Evolutionary conservation across 2,113 vertebrate species (phyloP).

Genomic region (Oryzias celebensis): DNA sequence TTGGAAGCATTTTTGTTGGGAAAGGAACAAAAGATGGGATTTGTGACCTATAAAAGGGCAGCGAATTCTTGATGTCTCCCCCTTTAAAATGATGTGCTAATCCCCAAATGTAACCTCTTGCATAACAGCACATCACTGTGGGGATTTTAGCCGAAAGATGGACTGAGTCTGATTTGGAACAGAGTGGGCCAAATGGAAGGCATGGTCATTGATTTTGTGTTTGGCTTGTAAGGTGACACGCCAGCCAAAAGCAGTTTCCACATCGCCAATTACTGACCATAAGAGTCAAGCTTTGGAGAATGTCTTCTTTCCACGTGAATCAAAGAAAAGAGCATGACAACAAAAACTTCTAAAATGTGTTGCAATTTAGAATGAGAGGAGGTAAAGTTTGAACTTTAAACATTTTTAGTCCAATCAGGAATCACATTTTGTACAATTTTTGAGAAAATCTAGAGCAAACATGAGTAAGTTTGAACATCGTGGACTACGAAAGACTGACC

Average conservation of each 20-base stretch:
- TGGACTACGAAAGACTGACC: no score
- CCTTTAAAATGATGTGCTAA: constrained; percentile 66
- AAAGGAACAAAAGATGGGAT: constrained; percentile 37
- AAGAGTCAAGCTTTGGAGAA: not conserved
- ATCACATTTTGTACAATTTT: no score
- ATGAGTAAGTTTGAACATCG: no score
- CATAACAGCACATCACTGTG: constrained; percentile 56
- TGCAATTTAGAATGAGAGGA: no score
- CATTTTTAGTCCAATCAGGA: no score
- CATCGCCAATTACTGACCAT: constrained; percentile 6
- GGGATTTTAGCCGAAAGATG: constrained; percentile 62
- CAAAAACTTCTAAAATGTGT: no score
- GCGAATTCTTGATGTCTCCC: constrained; percentile 57
- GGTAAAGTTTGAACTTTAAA: no score
- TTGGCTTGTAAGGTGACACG: constrained; percentile 12
- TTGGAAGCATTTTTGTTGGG: constrained; percentile 18
- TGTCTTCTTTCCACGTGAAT: not conserved
- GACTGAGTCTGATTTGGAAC: constrained; percentile 49
- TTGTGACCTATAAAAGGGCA: constrained; percentile 50
- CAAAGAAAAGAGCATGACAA: no score
- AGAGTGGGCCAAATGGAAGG: constrained; percentile 42
- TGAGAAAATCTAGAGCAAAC: no score
- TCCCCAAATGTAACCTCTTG: constrained; percentile 67
- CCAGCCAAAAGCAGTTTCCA: constrained; percentile 22
- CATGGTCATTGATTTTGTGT: constrained; percentile 29